phyloP scores from a whole-genome alignment of 2,113 vertebrate genomes.

The Hoplias malabaricus region DNA sequence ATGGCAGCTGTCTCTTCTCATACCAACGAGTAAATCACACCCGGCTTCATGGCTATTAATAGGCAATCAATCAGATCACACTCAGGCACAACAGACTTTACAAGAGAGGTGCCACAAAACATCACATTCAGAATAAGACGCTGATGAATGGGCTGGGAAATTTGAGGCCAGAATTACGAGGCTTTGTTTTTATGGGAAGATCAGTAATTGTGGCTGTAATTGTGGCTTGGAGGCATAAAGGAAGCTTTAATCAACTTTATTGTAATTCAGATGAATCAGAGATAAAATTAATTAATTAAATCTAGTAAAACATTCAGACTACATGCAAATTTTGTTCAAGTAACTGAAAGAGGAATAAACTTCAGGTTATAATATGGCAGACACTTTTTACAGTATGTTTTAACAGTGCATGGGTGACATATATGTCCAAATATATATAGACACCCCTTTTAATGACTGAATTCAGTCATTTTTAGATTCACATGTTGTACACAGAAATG shows the following conservation, averaged over 20 bases:
- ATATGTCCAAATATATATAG: no score
- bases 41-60: conserved; percentile 65
- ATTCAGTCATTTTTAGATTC: no score
- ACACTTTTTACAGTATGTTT: no score
- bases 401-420: no score
- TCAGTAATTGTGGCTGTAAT: neutral
- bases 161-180: conserved; percentile 6
- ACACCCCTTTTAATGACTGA: no score
- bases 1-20: conserved; percentile 66
- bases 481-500: no score
- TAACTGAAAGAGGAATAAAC: no score
- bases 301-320: no score
- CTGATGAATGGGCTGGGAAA: conserved; percentile 27
- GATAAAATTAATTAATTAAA: no score
- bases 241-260: conserved; percentile 7
- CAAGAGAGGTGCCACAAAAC: neutral
- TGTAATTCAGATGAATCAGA: neutral
- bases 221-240: neutral
- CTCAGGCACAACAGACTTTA: conserved; percentile 34
- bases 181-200: neutral
- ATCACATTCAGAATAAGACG: neutral
- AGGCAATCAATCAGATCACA: conserved; percentile 68
- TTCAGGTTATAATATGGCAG: no score
- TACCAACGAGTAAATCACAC: conserved; percentile 67
- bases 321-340: no score